Evolutionary conservation across 2,113 vertebrate genomes (phyloP), one percentile per base, ranked within the genome.

Genomic region (Forbesichthys papilliferus): DNA sequence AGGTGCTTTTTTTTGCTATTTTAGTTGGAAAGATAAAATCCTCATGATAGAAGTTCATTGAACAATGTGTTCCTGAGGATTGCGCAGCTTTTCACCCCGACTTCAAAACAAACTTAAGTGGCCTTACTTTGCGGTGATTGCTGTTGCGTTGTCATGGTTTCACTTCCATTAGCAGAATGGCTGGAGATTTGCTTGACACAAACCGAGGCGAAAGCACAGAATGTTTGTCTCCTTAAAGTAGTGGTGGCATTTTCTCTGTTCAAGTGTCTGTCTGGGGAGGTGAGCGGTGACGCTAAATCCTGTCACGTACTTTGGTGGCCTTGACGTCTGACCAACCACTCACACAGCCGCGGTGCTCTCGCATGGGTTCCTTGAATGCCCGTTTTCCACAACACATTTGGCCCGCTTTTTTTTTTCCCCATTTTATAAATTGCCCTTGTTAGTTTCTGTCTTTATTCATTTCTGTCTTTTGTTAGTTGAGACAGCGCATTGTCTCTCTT

Each of bases 141-240:
- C 80, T 61, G 73, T 64, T 10, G 20, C 34, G 88, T 88, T 84
- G 85, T 84, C 88, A 90, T 89, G 87, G 88, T 83, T 84, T 85
- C 87, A 75, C 83, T 81, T 84, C 86, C 86, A 91, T 91, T 91
- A 91, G 81, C 49, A 59, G 84, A 85, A 85, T 81, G 68, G 86
- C 82, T 66, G 48, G 63, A 84, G 85, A 84, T 88, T 82, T 85
- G 81, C 84, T 84, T 89, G 89, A 86, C 88, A 89, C 84, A 87
- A 87, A 81, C 77, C 63, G 79, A 82, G 71, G 82, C 86, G 79
- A 84, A 83, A 87, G 85, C 85, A 88, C 80, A 84, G 76, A 69
- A 7, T 71, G 82, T 87, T 87, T 66, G 80, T 86, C 80, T 83
- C 69, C 73, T 79, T 80, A 82, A 87, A 88, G 79, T 69, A 81